phyloP scores from a whole-genome alignment of 2,113 vertebrate species.

The Gasterosteus nipponicus region DNA sequence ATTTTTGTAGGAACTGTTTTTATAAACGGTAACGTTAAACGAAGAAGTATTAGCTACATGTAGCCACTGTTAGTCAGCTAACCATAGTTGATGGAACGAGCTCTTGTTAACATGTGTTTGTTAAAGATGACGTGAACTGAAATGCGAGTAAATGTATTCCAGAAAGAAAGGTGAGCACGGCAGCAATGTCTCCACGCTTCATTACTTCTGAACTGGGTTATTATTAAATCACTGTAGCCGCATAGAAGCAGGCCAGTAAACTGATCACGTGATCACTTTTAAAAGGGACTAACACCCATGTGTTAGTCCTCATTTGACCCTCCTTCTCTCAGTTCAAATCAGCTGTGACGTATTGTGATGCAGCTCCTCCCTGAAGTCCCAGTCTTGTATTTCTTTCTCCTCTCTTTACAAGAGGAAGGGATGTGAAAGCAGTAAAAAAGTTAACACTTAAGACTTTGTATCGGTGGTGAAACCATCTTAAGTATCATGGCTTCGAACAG shows the following conservation, averaged over 20 bases:
- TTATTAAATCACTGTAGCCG: not conserved
- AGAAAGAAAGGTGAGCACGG: not conserved
- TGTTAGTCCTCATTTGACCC: not conserved
- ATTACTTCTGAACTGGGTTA: not conserved
- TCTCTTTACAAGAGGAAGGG: constrained; percentile 2
- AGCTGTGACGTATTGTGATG: constrained; percentile 50
- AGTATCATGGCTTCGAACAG: constrained; percentile 66
- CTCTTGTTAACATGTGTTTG: not conserved
- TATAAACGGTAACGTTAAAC: not conserved
- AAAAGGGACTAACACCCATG: not conserved
- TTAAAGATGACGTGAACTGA: not conserved
- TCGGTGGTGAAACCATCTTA: constrained; percentile 20
- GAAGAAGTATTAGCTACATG: not conserved
- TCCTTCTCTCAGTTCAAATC: constrained; percentile 16
- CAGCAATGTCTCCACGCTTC: too few species aligned
- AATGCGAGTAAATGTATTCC: not conserved
- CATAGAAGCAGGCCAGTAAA: not conserved
- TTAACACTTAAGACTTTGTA: not conserved
- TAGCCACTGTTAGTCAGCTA: not conserved
- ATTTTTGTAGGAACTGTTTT: not conserved
- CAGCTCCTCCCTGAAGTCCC: constrained; percentile 36
- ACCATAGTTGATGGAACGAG: not conserved
- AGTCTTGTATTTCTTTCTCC: not conserved
- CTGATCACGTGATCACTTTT: not conserved
- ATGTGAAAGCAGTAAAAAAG: constrained; percentile 25